These are phyloP conservation scores for Trididemnum clinides DNA, from an alignment of 23 tunicate genomes.

Conservation along the genomic window DNA sequence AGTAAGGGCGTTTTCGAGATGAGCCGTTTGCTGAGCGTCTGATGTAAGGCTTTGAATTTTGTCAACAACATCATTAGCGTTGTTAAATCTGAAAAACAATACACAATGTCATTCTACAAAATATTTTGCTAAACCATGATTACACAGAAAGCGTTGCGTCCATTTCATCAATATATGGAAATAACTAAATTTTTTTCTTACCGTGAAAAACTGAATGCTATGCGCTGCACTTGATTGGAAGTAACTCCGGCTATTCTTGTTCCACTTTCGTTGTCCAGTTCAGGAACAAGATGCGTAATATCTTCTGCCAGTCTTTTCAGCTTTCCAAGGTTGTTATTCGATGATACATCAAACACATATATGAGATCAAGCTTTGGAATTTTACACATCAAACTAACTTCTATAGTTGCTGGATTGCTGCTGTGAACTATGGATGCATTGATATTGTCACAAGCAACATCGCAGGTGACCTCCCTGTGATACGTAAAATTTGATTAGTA, in stretches of 20 bases:
- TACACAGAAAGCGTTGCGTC: too few species aligned
- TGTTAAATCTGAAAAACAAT: neutral
- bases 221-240: neutral
- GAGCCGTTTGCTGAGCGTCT: neutral
- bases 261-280: neutral
- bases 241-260: conserved; percentile 21
- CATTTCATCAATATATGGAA: neutral
- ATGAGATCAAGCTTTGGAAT: neutral
- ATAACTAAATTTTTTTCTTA: neutral
- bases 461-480: conserved; percentile 6
- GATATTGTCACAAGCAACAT: neutral
- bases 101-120: too few species aligned
- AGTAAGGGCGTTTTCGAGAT: neutral
- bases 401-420: neutral
- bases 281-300: neutral
- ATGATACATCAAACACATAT: neutral
- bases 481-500: too few species aligned
- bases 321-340: neutral
- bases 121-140: too few species aligned
- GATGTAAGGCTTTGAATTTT: neutral
- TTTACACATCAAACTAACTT: neutral
- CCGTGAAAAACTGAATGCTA: neutral
- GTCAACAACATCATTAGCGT: neutral
- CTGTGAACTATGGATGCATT: neutral
- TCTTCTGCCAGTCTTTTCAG: neutral